phyloP scores from a whole-genome alignment of 1,140 invertebrate genomes.

The Asbolus verrucosus region DNA sequence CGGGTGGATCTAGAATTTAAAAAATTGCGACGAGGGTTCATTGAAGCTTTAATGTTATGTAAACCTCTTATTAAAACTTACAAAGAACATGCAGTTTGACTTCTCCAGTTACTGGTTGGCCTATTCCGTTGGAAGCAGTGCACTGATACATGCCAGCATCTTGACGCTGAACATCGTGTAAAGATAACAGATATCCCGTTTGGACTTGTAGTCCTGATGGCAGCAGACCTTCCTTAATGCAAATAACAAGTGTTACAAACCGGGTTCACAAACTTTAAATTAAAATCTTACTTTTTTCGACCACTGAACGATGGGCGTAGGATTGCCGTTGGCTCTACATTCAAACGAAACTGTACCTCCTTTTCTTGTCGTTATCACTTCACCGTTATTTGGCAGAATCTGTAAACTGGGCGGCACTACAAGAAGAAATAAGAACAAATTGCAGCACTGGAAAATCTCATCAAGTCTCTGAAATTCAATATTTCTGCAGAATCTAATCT shows the following conservation, averaged over 20 bases:
- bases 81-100: slow-evolving; percentile 72
- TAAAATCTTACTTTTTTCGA: slow-evolving; percentile 66
- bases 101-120: slow-evolving; percentile 71
- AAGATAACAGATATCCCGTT: slow-evolving; percentile 62
- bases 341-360: slow-evolving; percentile 68
- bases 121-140: slow-evolving; percentile 75
- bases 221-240: slow-evolving; percentile 61
- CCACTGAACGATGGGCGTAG: slow-evolving; percentile 68
- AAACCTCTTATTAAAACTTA: slow-evolving; percentile 60
- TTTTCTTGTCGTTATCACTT: slow-evolving; percentile 62
- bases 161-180: slow-evolving; percentile 72
- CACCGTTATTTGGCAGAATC: slow-evolving; percentile 61
- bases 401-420: slow-evolving; percentile 64
- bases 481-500: too few species aligned
- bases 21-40: slow-evolving; percentile 18
- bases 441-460: neutral
- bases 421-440: slow-evolving; percentile 49
- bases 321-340: slow-evolving; percentile 68
- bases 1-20: slow-evolving; percentile 71
- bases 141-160: slow-evolving; percentile 75
- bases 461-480: neutral
- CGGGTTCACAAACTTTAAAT: too few species aligned
- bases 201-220: slow-evolving; percentile 63
- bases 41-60: too few species aligned
- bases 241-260: neutral